A percentile compares a stretch with the other conserved stretches of the same genome.
Conservation (phyloP, 2,888 invertebrate species). For the Ariolimax columbianus region DNA sequence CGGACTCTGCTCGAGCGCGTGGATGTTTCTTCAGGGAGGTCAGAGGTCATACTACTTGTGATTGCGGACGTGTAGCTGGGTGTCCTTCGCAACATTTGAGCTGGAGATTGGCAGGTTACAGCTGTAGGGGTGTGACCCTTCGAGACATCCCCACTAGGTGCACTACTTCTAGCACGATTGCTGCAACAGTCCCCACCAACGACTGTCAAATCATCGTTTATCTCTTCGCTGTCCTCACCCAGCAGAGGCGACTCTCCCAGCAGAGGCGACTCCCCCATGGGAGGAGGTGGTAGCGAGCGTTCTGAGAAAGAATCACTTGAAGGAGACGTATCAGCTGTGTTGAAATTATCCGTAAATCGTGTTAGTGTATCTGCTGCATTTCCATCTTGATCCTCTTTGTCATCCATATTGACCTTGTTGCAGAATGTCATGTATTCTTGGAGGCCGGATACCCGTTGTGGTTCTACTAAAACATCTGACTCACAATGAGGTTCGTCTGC, state of each 20-base stretch:
- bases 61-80: conserved; percentile 64
- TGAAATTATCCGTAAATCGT: neutral
- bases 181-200: neutral
- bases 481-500: neutral
- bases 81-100: conserved; percentile 55
- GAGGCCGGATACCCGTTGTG: neutral
- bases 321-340: neutral
- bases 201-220: neutral
- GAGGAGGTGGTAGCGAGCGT: conserved; percentile 18
- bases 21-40: conserved; percentile 12
- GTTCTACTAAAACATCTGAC: neutral
- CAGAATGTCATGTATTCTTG: neutral
- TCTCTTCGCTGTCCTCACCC: neutral
- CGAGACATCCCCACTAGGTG: neutral
- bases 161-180: neutral
- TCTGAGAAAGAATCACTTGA: neutral
- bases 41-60: conserved; percentile 49
- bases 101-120: conserved; percentile 2
- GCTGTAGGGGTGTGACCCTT: neutral
- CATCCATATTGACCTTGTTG: neutral
- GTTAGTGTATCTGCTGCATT: neutral
- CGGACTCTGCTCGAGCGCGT: conserved; percentile 1
- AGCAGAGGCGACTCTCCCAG: conserved; percentile 18
- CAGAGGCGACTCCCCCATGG: conserved; percentile 18
- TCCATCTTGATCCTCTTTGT: neutral